phyloP scores from a whole-genome alignment of 2,888 invertebrate species.

The Cosmia pyralina region DNA sequence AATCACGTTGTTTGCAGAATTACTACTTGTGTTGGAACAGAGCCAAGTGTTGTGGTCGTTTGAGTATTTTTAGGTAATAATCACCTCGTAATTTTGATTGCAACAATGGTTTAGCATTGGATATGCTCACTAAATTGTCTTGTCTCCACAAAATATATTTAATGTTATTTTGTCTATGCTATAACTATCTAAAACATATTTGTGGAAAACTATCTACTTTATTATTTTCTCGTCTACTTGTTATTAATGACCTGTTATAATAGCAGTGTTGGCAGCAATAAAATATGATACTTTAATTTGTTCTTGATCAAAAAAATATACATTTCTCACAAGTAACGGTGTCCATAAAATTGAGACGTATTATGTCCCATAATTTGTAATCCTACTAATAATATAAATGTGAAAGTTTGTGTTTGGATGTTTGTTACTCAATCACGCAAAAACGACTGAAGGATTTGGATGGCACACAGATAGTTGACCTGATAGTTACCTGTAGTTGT shows the following conservation, averaged over 20 bases:
- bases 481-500: too few relatives aligned
- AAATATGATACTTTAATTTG: constrained; percentile 53
- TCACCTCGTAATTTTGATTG: constrained; percentile 73
- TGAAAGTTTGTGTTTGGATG: too few relatives aligned
- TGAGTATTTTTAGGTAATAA: constrained; percentile 80
- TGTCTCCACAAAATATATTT: constrained; percentile 33
- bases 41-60: constrained; percentile 74
- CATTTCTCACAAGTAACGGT: constrained; percentile 37
- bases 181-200: constrained; percentile 14
- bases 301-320: constrained; percentile 45
- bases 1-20: constrained; percentile 55
- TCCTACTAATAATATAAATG: not conserved
- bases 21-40: constrained; percentile 68
- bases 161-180: constrained; percentile 40
- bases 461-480: too few relatives aligned
- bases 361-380: constrained; percentile 20
- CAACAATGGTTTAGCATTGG: constrained; percentile 67
- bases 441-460: too few relatives aligned
- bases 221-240: constrained; percentile 30
- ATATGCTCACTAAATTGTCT: constrained; percentile 44
- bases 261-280: constrained; percentile 42
- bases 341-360: constrained; percentile 40
- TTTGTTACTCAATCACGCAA: too few relatives aligned
- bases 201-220: constrained; percentile 26
- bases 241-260: constrained; percentile 46